Evolutionary conservation across 2,113 vertebrate species (phyloP).

Genomic region (Noturus placidus): DNA sequence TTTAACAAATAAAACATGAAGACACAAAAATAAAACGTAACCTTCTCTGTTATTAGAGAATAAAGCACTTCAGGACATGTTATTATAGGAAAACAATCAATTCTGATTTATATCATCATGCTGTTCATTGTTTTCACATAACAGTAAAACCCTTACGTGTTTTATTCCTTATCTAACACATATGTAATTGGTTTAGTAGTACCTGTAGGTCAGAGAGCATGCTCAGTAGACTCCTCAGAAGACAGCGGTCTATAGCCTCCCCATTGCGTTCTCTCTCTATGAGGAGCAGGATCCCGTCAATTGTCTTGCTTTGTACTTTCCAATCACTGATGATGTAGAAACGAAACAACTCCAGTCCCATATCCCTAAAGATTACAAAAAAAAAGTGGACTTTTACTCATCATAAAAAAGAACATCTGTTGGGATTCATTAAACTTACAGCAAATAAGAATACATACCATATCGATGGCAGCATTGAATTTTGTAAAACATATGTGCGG

Average conservation of each 20-base stretch:
- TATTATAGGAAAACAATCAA: neutral
- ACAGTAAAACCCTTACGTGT: neutral
- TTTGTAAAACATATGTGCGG: conserved; percentile 98
- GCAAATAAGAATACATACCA: conserved; percentile 73
- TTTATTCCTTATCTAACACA: too few species aligned
- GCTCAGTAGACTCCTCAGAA: conserved; percentile 93
- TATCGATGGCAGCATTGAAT: conserved; percentile 99
- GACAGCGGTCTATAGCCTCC: conserved; percentile 92
- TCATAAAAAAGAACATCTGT: neutral
- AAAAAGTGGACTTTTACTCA: conserved; percentile 13
- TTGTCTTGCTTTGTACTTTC: conserved; percentile 98
- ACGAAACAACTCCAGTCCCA: conserved; percentile 97
- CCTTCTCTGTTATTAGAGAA: neutral
- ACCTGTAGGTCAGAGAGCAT: conserved; percentile 99
- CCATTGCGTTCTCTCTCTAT: conserved; percentile 94
- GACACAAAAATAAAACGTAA: neutral
- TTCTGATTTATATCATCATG: neutral
- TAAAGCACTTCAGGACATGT: neutral
- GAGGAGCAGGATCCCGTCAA: conserved; percentile 93
- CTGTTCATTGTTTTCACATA: neutral
- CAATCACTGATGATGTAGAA: conserved; percentile 98
- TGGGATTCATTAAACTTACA: neutral
- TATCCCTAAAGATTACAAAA: conserved; percentile 80
- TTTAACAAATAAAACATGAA: neutral
- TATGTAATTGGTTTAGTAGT: neutral